Conservation (phyloP, 2,113 vertebrate genomes). For the Pterocles burchelli region DNA sequence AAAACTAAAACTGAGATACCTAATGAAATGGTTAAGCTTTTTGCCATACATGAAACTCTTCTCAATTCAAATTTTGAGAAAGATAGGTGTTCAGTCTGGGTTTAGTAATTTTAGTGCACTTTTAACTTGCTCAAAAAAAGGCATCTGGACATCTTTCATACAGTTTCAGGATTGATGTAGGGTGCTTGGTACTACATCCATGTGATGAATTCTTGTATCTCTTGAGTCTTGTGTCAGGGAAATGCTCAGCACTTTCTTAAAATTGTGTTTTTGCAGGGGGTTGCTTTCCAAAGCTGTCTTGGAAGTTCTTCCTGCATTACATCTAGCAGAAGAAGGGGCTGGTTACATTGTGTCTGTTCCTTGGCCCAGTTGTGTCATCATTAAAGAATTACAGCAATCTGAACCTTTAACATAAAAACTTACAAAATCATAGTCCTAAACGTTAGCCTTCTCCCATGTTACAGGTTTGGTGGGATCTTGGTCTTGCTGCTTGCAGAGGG, state of each 20-base stretch:
- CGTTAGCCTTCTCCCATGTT: not conserved
- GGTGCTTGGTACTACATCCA: not conserved
- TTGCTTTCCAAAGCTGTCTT: not conserved
- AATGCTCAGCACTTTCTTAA: not conserved
- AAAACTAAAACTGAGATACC: not conserved
- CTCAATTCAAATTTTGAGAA: not conserved
- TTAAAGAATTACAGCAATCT: constrained; percentile 11
- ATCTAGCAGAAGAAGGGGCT: not conserved
- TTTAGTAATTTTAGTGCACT: not conserved
- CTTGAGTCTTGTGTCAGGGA: not conserved
- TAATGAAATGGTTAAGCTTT: not conserved
- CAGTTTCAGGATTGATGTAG: not conserved
- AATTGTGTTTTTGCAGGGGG: not conserved
- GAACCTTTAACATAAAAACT: constrained; percentile 50
- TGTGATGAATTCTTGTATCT: not conserved
- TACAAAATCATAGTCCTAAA: not conserved
- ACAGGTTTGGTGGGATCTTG: not conserved
- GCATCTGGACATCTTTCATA: not conserved
- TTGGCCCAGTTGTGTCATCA: not conserved
- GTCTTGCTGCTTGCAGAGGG: not conserved
- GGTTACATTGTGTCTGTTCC: not conserved
- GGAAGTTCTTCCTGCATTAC: not conserved
- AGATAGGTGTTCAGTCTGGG: not conserved
- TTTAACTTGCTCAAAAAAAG: not conserved
- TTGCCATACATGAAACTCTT: not conserved